Evolutionary conservation across 2,113 vertebrate genomes (phyloP).

Genomic region (Taurulus bubalis): DNA sequence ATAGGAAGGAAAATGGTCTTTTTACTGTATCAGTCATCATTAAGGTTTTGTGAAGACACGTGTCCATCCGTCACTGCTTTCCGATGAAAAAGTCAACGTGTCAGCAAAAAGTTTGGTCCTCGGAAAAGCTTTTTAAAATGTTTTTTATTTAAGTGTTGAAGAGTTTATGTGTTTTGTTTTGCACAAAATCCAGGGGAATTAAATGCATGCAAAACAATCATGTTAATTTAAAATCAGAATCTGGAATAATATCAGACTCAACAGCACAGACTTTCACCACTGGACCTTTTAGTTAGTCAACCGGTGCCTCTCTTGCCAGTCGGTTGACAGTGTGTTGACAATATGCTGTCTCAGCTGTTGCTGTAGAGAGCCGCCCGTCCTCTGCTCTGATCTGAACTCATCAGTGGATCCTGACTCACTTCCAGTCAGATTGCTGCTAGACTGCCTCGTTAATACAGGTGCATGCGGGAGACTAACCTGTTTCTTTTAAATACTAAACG

Average conservation of each 20-base stretch:
- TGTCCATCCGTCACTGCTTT: not conserved
- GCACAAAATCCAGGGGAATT: not conserved
- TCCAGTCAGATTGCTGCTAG: too few relatives aligned
- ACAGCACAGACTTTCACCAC: not conserved
- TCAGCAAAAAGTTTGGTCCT: conserved; percentile 20
- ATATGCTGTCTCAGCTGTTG: too few relatives aligned
- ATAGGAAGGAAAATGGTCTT: conserved; percentile 4
- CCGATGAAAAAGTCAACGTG: not conserved
- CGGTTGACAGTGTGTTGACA: too few relatives aligned
- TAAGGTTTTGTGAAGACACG: conserved; percentile 26
- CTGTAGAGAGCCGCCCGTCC: too few relatives aligned
- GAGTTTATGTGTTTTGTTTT: not conserved
- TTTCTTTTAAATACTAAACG: too few relatives aligned
- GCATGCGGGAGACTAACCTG: too few relatives aligned
- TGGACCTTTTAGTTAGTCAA: not conserved
- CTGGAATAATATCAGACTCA: not conserved
- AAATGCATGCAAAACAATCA: not conserved
- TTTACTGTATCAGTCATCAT: conserved; percentile 37
- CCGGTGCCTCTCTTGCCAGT: too few relatives aligned
- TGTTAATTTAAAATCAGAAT: not conserved
- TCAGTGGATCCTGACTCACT: too few relatives aligned
- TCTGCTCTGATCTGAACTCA: too few relatives aligned
- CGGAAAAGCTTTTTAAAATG: not conserved
- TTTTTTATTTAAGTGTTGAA: not conserved
- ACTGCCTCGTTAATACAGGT: too few relatives aligned